A percentile compares a stretch with the other conserved stretches of the same genome.
Conservation (phyloP, 2,113 vertebrate genomes). For the Brachirus orientalis region DNA sequence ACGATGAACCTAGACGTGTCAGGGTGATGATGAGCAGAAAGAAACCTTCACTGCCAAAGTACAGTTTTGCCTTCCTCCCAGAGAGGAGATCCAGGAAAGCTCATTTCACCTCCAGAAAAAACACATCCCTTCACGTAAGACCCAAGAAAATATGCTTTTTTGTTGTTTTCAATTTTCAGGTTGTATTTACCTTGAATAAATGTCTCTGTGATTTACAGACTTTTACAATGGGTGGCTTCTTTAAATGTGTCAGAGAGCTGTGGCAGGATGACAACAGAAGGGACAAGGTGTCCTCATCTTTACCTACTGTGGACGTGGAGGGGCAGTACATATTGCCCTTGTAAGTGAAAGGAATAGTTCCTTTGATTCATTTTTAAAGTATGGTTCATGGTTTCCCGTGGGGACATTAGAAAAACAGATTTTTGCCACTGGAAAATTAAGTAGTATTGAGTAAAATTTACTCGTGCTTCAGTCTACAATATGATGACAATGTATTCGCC, state of each 20-base stretch:
- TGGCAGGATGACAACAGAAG: background rate
- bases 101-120: background rate
- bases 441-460: no score
- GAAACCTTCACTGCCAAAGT: slow-evolving; percentile 11
- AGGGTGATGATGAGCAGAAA: rapidly evolving
- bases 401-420: no score
- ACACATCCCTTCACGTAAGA: slow-evolving; percentile 55
- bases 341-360: slow-evolving; percentile 41
- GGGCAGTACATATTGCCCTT: slow-evolving; percentile 44
- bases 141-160: background rate
- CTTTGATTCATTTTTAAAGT: no score
- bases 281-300: background rate
- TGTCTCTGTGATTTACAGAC: slow-evolving; percentile 44
- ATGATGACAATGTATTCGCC: no score
- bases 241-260: slow-evolving; percentile 56
- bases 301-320: slow-evolving; percentile 39
- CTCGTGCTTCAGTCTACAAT: no score
- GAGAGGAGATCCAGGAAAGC: background rate
- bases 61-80: slow-evolving; percentile 62
- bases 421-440: no score
- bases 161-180: background rate
- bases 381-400: no score
- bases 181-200: background rate
- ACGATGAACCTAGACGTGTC: background rate
- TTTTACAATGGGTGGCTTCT: slow-evolving; percentile 71